Base-by-base conservation (phyloP, 1,140 invertebrate species). In the Periplaneta americana region DNA sequence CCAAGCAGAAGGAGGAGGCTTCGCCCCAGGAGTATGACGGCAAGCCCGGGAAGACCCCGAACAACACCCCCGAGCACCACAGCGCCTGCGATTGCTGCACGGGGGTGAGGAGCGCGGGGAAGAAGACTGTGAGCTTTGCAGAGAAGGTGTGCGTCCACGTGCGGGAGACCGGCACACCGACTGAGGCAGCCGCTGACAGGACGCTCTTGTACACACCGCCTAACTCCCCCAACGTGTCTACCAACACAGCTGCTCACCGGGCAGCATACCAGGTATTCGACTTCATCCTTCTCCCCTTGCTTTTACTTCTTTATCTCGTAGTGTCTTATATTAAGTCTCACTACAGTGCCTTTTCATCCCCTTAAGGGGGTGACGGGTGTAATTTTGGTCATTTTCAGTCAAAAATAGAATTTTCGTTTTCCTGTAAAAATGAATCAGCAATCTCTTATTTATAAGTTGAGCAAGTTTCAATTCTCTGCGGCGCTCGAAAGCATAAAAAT, bases 51-150 rank as follows among this genome's bases (percentile, higher is more conserved):
- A 34, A 15, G 10, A 78, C 76, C 10, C 76, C 76, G 6, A 34
- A 80, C 34, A 80, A 80, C 34, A 36, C 66, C n/a, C 80, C 80
- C 22, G 34, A 75, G 15, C 35, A 75, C 33, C 66, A 35, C 75
- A 31, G 15, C 11, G 79, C 31, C 22, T 33, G 80, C 34, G 77
- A 78, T 34, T 66, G 22, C 22, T 66, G 6, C 10, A 28, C 6
- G 1, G 4, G 22, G 22, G n/a, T 5, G 8, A 66, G 28, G 48
- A 11, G 22, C 22, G 5, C 48, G 28, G 48, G 48, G 28, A 75
- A 93, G 86, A 90, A 95, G 87, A 89, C 91, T 87, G 91, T 93
- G 75, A 95, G 91, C 89, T 95, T 92, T 87, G 93, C 92, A 66
- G 89, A 94, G 82, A 87, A 88, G 76, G 85, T 80, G 9, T 83